Conservation (phyloP, 2,797 vertebrate species). For the Esox lucius region DNA sequence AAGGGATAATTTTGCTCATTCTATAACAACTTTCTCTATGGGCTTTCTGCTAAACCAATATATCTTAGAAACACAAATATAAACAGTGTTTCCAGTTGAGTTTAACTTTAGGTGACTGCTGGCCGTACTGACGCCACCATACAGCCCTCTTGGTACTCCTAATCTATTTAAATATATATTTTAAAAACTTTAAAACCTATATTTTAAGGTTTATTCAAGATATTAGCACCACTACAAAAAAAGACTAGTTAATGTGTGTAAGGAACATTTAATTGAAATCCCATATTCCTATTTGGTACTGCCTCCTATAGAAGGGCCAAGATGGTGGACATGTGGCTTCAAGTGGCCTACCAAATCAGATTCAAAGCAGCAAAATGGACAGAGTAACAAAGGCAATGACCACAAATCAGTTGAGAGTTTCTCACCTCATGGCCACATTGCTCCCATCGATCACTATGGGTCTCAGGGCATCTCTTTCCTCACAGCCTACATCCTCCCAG, state of each 20-base stretch:
- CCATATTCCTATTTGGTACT: no score
- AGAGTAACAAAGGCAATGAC: background rate
- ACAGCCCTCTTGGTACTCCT: background rate
- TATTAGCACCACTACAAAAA: background rate
- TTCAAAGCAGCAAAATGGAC: background rate
- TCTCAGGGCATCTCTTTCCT: slow-evolving; percentile 83
- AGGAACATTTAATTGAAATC: no score
- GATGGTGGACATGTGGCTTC: no score
- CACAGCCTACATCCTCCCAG: slow-evolving; percentile 69
- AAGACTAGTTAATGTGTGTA: no score
- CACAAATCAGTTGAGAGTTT: no score
- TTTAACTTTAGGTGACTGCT: background rate
- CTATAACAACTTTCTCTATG: background rate
- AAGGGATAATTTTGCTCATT: background rate
- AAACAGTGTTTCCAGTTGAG: no score
- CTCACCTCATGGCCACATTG: slow-evolving; percentile 97
- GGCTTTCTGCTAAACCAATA: background rate
- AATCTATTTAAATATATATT: no score
- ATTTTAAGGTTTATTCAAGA: background rate
- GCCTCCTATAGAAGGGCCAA: no score
- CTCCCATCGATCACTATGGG: slow-evolving; percentile 94
- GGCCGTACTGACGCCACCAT: background rate
- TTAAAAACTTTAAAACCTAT: no score
- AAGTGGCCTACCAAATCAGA: background rate
- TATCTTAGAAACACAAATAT: background rate